Conservation (phyloP, 2,113 vertebrate species). For the Colius striatus region DNA sequence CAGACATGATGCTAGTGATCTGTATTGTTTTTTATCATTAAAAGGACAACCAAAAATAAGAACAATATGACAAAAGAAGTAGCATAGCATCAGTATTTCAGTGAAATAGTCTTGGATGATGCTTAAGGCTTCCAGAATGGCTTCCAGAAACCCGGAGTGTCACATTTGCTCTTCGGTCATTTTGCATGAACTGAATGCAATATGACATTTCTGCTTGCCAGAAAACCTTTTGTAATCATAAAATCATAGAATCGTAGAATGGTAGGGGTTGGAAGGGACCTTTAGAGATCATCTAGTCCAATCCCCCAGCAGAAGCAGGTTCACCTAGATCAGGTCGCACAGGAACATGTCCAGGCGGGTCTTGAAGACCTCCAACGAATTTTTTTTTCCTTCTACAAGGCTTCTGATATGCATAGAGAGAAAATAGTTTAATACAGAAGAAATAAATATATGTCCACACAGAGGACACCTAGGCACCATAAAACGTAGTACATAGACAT, state of each 20-base stretch:
- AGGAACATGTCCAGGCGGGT: background rate
- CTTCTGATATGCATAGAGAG: background rate
- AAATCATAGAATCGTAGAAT: background rate
- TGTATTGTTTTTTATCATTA: background rate
- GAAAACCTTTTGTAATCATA: too few relatives aligned
- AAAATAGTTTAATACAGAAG: background rate
- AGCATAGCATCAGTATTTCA: background rate
- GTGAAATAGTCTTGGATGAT: background rate
- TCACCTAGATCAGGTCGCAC: background rate
- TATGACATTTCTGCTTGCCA: background rate
- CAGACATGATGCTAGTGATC: background rate
- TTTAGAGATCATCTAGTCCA: background rate
- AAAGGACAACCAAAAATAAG: background rate
- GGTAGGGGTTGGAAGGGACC: background rate
- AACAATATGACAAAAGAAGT: background rate
- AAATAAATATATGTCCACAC: fast-evolving
- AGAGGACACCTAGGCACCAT: background rate
- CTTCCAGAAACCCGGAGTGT: background rate
- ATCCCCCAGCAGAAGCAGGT: fast-evolving
- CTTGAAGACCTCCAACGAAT: background rate
- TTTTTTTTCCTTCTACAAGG: background rate
- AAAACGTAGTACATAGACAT: background rate
- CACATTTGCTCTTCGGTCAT: background rate
- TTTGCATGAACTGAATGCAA: background rate
- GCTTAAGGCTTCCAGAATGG: background rate